Percentiles rank a stretch among this genome's conserved stretches.
Evolutionary conservation across 1,140 invertebrate genomes (phyloP).

Genomic region (Drosophila quadrilineata): DNA sequence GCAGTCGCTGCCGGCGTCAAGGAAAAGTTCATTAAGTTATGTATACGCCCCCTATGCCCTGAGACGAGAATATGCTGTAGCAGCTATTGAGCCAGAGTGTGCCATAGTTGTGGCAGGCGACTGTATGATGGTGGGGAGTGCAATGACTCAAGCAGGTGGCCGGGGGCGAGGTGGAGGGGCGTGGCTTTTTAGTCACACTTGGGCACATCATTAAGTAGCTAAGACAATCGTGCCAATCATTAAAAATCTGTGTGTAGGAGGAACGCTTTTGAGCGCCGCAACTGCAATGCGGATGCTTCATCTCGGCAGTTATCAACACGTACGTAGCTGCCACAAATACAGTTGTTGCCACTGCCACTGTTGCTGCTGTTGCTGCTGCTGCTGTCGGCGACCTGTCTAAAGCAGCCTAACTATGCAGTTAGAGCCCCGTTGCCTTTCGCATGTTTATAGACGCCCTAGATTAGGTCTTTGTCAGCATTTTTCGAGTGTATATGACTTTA

Average conservation of each 20-base stretch:
- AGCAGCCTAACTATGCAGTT: slow-evolving; percentile 70
- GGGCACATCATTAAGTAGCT: slow-evolving; percentile 73
- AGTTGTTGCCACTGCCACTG: slow-evolving; percentile 14
- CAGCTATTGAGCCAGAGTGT: no score
- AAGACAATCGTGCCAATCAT: slow-evolving; percentile 79
- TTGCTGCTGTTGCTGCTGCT: slow-evolving; percentile 9
- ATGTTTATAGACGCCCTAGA: slow-evolving; percentile 79
- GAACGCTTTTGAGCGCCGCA: slow-evolving; percentile 54
- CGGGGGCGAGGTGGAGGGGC: not conserved
- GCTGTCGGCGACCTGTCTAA: slow-evolving; percentile 59
- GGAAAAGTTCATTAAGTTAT: slow-evolving; percentile 74
- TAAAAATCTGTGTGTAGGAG: slow-evolving; percentile 62
- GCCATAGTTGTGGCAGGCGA: not conserved
- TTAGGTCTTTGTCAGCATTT: slow-evolving; percentile 78
- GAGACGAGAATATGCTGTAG: slow-evolving; percentile 55
- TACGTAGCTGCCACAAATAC: slow-evolving; percentile 30
- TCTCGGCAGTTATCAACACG: slow-evolving; percentile 59
- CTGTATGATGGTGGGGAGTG: not conserved
- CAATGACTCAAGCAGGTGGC: not conserved
- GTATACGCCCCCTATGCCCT: slow-evolving; percentile 30
- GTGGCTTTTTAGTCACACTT: slow-evolving; percentile 34
- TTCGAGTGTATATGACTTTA: slow-evolving; percentile 62
- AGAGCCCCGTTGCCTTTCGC: slow-evolving; percentile 43
- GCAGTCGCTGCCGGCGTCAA: no score
- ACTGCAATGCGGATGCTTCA: slow-evolving; percentile 68